phyloP scores from a whole-genome alignment of 2,113 vertebrate genomes.

The Willisornis vidua region DNA sequence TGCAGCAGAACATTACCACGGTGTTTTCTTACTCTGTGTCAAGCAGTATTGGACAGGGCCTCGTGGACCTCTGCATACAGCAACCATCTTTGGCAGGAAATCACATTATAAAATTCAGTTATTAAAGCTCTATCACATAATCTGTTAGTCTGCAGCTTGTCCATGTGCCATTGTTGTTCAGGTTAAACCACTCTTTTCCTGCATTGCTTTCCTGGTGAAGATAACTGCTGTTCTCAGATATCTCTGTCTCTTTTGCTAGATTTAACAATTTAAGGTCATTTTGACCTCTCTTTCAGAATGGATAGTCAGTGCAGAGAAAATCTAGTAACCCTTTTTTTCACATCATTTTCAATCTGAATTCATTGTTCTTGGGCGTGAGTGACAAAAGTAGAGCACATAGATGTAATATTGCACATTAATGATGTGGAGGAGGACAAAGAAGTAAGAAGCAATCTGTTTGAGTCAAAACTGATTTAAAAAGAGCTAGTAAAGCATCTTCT shows the following conservation, averaged over 20 bases:
- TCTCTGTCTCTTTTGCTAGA: background rate
- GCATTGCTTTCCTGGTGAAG: background rate
- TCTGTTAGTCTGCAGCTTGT: background rate
- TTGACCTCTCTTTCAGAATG: background rate
- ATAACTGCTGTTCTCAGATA: background rate
- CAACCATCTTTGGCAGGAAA: background rate
- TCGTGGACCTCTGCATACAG: background rate
- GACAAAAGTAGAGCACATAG: slow-evolving; percentile 50
- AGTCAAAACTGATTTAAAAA: slow-evolving; percentile 48
- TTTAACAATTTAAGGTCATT: background rate
- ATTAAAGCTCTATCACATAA: background rate
- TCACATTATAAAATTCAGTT: background rate
- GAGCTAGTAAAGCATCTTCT: slow-evolving; percentile 6
- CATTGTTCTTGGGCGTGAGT: slow-evolving; percentile 4
- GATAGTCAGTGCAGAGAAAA: background rate
- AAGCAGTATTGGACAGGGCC: background rate
- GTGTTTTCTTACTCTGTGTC: background rate
- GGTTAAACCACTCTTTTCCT: background rate
- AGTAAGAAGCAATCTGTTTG: slow-evolving; percentile 30
- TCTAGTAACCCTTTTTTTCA: background rate
- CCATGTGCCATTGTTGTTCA: background rate
- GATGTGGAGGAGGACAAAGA: slow-evolving; percentile 23
- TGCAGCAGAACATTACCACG: background rate
- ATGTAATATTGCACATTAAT: slow-evolving; percentile 30
- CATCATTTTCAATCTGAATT: slow-evolving; percentile 2